Percentiles rank a stretch among this genome's conserved stretches.
These are phyloP conservation scores for Phyllotreta striolata DNA, from an alignment of 2,888 invertebrate species.

Conservation along the genomic window DNA sequence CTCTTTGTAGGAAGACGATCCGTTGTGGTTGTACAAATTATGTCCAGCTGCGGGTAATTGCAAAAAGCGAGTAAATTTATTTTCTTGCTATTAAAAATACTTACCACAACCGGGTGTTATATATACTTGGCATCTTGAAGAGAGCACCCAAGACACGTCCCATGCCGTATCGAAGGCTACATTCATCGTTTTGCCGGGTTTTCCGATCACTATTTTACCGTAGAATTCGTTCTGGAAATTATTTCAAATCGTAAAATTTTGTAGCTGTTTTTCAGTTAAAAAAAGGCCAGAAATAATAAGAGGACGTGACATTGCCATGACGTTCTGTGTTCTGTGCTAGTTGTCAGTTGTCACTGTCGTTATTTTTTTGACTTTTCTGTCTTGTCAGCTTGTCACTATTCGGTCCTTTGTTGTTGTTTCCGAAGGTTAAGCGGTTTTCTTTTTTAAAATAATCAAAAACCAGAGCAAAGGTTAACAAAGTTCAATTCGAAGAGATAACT, in stretches of 20 bases:
- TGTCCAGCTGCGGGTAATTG: conserved; percentile 65
- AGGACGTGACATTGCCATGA: not conserved
- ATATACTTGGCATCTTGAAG: conserved; percentile 57
- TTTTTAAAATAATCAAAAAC: too few relatives aligned
- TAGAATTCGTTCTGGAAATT: conserved; percentile 62
- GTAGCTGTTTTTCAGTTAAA: too few relatives aligned
- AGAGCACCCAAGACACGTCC: conserved; percentile 62
- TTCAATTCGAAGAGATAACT: too few relatives aligned
- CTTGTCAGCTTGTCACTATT: too few relatives aligned
- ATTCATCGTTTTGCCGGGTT: conserved; percentile 61
- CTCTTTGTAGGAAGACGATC: conserved; percentile 70
- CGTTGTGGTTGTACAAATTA: conserved; percentile 71
- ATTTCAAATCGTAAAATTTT: not conserved
- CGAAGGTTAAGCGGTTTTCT: too few relatives aligned
- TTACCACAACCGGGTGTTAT: conserved; percentile 62
- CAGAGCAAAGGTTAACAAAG: too few relatives aligned
- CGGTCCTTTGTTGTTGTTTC: too few relatives aligned
- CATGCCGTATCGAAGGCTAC: conserved; percentile 64
- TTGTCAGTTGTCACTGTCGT: not conserved
- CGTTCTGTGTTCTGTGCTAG: not conserved
- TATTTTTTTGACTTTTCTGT: too few relatives aligned
- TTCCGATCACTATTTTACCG: conserved; percentile 61
- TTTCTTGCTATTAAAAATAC: conserved; percentile 42
- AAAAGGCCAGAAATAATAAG: too few relatives aligned
- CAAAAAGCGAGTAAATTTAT: not conserved